Evolutionary conservation across 2,113 vertebrate genomes (phyloP).

Genomic region (cat (Felis catus)): F.catus_Fca126_mat1.0 CM031415.1:173280501-173281000

Average conservation of each 20-base stretch:
- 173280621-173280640: too few relatives aligned
- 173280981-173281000: constrained; percentile 49
- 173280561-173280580: not conserved
- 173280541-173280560: not conserved
- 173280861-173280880: not conserved
- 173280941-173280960: constrained; percentile 64
- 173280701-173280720: not conserved
- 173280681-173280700: not conserved
- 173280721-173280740: accelerated
- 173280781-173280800: not conserved
- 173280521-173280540: not conserved
- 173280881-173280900: not conserved
- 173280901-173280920: constrained; percentile 55
- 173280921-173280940: constrained; percentile 63
- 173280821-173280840: not conserved
- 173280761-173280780: accelerated
- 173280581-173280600: not conserved
- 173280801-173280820: not conserved
- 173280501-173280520: not conserved
- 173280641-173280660: not conserved
- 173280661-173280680: not conserved
- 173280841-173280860: not conserved
- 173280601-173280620: not conserved
- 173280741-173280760: too few relatives aligned
- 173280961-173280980: constrained; percentile 56